These are phyloP conservation scores for Aptenodytes patagonicus DNA, from an alignment of 2,113 vertebrate genomes.

Conservation along the genomic window DNA sequence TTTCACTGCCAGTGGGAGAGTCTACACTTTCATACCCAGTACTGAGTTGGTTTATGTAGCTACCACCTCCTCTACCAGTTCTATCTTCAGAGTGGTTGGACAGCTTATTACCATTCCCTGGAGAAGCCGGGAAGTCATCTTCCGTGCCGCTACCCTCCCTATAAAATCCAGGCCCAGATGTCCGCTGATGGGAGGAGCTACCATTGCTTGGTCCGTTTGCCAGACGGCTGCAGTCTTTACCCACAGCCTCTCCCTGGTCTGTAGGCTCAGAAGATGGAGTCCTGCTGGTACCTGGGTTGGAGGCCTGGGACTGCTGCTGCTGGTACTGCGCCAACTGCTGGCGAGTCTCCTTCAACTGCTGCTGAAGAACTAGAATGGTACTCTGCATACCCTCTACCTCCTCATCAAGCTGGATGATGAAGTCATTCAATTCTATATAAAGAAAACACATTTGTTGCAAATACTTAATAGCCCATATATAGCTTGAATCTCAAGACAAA, in stretches of 20 bases:
- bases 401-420: slow-evolving; percentile 99
- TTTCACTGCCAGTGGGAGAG: slow-evolving; percentile 98
- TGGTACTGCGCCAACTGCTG: slow-evolving; percentile 88
- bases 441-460: slow-evolving; percentile 60
- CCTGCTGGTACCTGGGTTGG: slow-evolving; percentile 83
- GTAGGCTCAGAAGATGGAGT: slow-evolving; percentile 82
- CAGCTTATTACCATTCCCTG: slow-evolving; percentile 90
- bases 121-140: slow-evolving; percentile 92
- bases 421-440: slow-evolving; percentile 94
- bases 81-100: slow-evolving; percentile 95
- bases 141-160: slow-evolving; percentile 90
- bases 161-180: slow-evolving; percentile 87
- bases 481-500: background rate
- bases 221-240: slow-evolving; percentile 91
- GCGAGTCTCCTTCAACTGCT: slow-evolving; percentile 91
- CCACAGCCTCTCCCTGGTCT: slow-evolving; percentile 78
- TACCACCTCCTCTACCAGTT: slow-evolving; percentile 84
- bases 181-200: slow-evolving; percentile 87
- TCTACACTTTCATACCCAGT: slow-evolving; percentile 98
- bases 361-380: slow-evolving; percentile 97
- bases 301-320: slow-evolving; percentile 79
- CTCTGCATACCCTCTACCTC: slow-evolving; percentile 99
- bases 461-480: slow-evolving; percentile 57
- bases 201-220: slow-evolving; percentile 95
- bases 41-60: slow-evolving; percentile 92